Base-by-base conservation (phyloP, 2,888 invertebrate species). In the Andrena minutula region DNA sequence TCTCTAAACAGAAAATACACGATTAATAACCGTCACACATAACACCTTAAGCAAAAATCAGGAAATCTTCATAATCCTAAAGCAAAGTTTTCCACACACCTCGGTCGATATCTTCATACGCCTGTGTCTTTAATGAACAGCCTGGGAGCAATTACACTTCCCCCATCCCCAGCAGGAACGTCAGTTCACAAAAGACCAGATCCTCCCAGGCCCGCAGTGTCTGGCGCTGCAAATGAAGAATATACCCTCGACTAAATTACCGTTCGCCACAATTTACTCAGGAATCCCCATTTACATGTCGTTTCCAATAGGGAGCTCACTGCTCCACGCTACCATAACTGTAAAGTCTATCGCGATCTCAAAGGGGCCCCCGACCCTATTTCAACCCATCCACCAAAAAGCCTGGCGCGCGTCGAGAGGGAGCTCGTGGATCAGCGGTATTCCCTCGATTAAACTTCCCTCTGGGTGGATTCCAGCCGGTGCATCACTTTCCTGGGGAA, bases 401-500 rank as follows among this genome's bases (percentile, higher is more conserved):
- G 63, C 75, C 35, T 69, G 20, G 23, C 23, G 65, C 71, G 71
- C 56, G 12, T 60, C 63, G 8, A 30, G 47, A 26, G 47, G 26
- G 23, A 69, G 49, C 51, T 74, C 71, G 65, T 58, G 73, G 70
- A 73, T 83, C 80, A 80, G 70, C 76, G 58, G 73, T 66, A 70
- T 80, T 65, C 41, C 63, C 75, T 75, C 73, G 76, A 76, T 80
- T 80, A 80, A 80, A 80, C 69, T 76, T 73, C 41, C 70, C n/a
- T 64, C 23, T 49, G 56, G 12, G 2, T 49, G 64, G 72, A 65
- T 61, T 75, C 68, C 7, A 75, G 41, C 53, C 41, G 47, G 23
- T 35, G 16, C 60, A 49, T 49, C 63, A 26, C 64, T 58, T 58
- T 41, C 32, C 32, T 23, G 10, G 69, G 10, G 23, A 66, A 41